These are phyloP conservation scores for Morpho deidamia DNA, from an alignment of 2,888 invertebrate genomes.

Conservation along the genomic window DNA sequence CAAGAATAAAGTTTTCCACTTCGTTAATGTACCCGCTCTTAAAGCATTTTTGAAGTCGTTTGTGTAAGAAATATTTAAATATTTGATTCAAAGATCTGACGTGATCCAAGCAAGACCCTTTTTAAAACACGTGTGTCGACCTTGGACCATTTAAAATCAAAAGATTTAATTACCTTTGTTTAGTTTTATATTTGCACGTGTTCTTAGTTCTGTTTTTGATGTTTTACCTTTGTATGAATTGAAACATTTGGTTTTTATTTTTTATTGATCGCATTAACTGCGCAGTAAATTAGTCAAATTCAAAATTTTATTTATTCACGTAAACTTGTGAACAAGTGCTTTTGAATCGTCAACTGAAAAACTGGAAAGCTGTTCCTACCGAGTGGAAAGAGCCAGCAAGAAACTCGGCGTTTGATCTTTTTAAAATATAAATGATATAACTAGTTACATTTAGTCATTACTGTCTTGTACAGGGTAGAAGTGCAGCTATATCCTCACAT, in stretches of 20 bases:
- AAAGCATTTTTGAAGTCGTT: not conserved
- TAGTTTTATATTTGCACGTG: conserved; percentile 38
- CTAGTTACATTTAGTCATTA: no score
- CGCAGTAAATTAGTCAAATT: no score
- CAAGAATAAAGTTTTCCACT: no score
- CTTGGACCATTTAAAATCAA: conserved; percentile 41
- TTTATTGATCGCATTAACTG: not conserved
- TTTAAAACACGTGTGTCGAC: conserved; percentile 47
- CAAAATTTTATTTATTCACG: no score
- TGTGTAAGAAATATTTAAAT: not conserved
- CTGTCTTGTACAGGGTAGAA: no score
- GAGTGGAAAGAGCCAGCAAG: no score
- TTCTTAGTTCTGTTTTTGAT: conserved; percentile 10
- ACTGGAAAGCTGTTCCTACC: no score
- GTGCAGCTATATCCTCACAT: no score
- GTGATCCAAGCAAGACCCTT: conserved; percentile 20
- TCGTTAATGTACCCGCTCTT: not conserved
- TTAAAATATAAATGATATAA: no score
- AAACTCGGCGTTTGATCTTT: no score
- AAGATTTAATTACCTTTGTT: conserved; percentile 59
- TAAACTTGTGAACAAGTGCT: no score
- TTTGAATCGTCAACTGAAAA: no score
- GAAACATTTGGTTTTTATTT: not conserved
- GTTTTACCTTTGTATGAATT: conserved; percentile 1
- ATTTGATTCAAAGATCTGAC: conserved; percentile 7